phyloP scores from a whole-genome alignment of 2,888 invertebrate genomes.

The Anthrax anthrax region DNA sequence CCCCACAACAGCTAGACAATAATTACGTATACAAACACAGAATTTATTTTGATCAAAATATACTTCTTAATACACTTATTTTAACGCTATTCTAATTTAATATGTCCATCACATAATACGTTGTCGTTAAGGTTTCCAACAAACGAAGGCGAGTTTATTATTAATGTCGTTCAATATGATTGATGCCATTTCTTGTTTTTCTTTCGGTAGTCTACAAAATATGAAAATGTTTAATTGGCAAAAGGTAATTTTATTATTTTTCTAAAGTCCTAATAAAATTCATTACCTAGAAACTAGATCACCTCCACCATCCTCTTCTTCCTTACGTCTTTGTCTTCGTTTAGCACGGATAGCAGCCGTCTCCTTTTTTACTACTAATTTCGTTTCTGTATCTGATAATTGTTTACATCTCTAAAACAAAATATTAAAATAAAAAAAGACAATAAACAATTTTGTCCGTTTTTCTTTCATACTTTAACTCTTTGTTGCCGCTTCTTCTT shows the following conservation, averaged over 20 bases:
- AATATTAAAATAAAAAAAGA: background rate
- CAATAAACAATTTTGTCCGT: too few relatives aligned
- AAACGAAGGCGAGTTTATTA: conserved; percentile 56
- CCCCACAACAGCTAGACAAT: too few relatives aligned
- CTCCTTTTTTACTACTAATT: conserved; percentile 39
- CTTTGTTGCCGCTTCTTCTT: conserved; percentile 48
- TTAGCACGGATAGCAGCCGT: conserved; percentile 25
- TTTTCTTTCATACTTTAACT: conserved; percentile 1
- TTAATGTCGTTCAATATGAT: conserved; percentile 67
- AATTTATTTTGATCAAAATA: too few relatives aligned
- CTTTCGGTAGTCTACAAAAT: conserved; percentile 33
- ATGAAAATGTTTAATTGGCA: background rate
- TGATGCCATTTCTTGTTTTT: conserved; percentile 56
- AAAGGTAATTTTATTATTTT: background rate
- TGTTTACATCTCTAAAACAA: conserved; percentile 3
- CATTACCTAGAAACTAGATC: conserved; percentile 23
- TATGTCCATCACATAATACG: too few relatives aligned
- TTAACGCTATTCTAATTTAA: too few relatives aligned
- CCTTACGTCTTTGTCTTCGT: conserved; percentile 28
- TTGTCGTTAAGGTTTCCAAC: conserved; percentile 45
- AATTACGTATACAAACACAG: too few relatives aligned
- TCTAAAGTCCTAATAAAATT: background rate
- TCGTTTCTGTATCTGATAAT: conserved; percentile 18
- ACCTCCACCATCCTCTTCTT: conserved; percentile 34
- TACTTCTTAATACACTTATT: too few relatives aligned